These are phyloP conservation scores for Atlantisia rogersi DNA, from an alignment of 2,113 vertebrate genomes.

Conservation along the genomic window DNA sequence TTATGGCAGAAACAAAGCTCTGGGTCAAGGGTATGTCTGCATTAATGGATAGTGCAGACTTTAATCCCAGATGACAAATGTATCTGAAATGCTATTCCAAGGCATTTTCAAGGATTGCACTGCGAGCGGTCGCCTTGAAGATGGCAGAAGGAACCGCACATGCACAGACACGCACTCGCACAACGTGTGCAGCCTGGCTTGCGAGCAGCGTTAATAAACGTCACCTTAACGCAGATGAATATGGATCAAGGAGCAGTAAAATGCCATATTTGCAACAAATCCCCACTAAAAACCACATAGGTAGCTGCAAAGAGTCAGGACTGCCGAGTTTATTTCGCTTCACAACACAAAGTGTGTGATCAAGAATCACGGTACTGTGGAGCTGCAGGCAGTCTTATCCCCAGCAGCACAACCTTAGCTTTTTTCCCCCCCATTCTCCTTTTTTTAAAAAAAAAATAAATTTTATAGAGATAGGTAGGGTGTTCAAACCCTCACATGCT, in stretches of 20 bases:
- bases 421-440: too few species aligned
- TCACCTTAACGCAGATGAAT: background rate
- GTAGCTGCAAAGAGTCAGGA: background rate
- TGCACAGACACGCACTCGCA: accelerated
- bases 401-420: background rate
- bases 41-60: background rate
- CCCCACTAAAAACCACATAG: background rate
- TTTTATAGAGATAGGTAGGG: too few species aligned
- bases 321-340: background rate
- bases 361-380: background rate
- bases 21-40: background rate
- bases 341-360: too few species aligned
- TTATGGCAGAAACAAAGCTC: background rate
- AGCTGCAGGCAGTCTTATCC: background rate
- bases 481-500: background rate
- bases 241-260: background rate
- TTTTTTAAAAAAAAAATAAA: too few species aligned
- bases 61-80: background rate
- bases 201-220: background rate
- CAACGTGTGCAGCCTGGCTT: background rate
- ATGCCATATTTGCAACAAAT: background rate
- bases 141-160: background rate
- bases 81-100: background rate
- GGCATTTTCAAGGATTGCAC: background rate
- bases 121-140: background rate